Conservation (phyloP, 2,797 vertebrate genomes). For the Centropyge bicolor region DNA sequence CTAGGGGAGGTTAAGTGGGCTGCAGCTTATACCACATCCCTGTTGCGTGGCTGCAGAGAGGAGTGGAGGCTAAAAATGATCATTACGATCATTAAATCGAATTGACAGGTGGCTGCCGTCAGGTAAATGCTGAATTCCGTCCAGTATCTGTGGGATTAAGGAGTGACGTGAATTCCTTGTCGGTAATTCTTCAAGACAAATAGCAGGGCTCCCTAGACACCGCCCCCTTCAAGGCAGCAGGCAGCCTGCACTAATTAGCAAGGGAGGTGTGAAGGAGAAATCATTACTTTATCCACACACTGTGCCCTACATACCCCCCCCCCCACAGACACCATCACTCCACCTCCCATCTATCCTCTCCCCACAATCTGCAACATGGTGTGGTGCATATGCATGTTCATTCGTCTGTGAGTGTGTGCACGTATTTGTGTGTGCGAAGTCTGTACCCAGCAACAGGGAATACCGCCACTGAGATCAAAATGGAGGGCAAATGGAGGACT, state of each 20-base stretch:
- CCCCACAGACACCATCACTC: constrained; percentile 63
- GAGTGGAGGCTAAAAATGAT: constrained; percentile 77
- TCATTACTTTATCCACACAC: constrained; percentile 85
- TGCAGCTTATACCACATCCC: constrained; percentile 46
- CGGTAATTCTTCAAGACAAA: constrained; percentile 85
- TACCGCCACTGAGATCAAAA: constrained; percentile 46
- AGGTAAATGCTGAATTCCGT: constrained; percentile 75
- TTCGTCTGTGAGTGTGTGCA: constrained; percentile 25
- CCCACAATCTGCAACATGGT: constrained; percentile 46
- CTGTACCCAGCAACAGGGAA: constrained; percentile 15
- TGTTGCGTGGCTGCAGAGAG: constrained; percentile 50
- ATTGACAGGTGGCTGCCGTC: constrained; percentile 80
- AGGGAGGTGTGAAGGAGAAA: constrained; percentile 87
- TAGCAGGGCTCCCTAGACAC: constrained; percentile 80
- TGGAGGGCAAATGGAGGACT: constrained; percentile 43
- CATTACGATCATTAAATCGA: constrained; percentile 82
- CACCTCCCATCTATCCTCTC: constrained; percentile 57
- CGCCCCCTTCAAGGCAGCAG: constrained; percentile 77
- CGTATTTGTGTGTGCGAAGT: constrained; percentile 45
- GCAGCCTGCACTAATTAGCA: constrained; percentile 85
- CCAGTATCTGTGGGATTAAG: constrained; percentile 79
- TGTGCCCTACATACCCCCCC: constrained; percentile 75
- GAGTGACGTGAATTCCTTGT: constrained; percentile 76
- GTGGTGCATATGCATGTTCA: constrained; percentile 29
- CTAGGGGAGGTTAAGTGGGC: constrained; percentile 48